phyloP scores from a whole-genome alignment of 2,113 vertebrate species.

The Conger conger region DNA sequence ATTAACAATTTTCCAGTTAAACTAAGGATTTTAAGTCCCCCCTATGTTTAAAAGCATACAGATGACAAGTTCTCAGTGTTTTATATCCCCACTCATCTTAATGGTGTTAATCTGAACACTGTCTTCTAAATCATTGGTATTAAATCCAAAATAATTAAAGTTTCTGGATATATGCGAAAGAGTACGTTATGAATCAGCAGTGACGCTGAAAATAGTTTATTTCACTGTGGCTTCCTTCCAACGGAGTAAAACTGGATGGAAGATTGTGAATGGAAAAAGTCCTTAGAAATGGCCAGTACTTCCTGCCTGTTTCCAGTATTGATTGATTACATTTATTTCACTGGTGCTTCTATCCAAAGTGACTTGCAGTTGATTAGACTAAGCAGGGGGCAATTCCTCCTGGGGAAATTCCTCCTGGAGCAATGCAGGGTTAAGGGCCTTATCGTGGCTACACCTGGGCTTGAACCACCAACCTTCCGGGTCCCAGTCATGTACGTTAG shows the following conservation, averaged over 20 bases:
- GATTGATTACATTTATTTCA: no score
- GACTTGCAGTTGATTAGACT: no score
- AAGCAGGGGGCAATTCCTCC: no score
- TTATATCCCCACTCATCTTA: neutral
- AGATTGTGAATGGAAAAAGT: neutral
- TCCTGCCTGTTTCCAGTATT: neutral
- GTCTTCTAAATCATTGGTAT: neutral
- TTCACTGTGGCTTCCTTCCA: neutral
- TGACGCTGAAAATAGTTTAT: neutral
- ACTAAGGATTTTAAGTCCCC: neutral
- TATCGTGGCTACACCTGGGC: no score
- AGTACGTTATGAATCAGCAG: neutral
- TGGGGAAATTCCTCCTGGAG: no score
- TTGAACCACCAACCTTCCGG: no score
- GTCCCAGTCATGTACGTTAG: no score
- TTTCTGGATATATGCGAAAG: neutral
- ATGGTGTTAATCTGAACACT: slow-evolving; percentile 1
- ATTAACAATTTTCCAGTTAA: neutral
- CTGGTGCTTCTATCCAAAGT: no score
- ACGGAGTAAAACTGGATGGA: neutral
- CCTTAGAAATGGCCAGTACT: neutral
- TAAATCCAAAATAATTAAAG: neutral
- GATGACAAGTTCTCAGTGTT: neutral
- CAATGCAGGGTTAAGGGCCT: no score
- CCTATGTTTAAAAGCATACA: neutral